Evolutionary conservation across 2,888 invertebrate genomes (phyloP).

Genomic region (Oligia strigilis): DNA sequence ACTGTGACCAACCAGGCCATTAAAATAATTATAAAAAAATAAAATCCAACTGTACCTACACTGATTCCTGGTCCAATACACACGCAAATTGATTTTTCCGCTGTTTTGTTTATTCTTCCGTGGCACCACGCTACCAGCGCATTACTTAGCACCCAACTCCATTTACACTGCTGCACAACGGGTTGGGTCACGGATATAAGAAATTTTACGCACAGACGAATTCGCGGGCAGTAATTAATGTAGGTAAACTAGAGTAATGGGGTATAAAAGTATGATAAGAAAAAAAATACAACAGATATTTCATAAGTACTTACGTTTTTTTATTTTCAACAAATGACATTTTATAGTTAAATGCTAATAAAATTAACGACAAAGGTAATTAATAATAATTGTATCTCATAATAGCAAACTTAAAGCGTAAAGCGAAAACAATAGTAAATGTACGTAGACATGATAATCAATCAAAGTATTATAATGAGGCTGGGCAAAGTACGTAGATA

Average conservation of each 20-base stretch:
- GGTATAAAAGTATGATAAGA: background rate
- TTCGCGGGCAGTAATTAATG: background rate
- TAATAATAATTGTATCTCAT: conserved; percentile 34
- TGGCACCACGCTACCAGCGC: too few species aligned
- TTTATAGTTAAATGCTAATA: conserved; percentile 37
- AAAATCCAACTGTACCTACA: too few species aligned
- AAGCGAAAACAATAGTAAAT: conserved; percentile 27
- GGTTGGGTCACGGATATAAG: background rate
- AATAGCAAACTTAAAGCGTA: conserved; percentile 10
- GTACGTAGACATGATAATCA: conserved; percentile 7
- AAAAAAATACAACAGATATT: conserved; percentile 10
- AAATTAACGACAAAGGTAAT: conserved; percentile 41
- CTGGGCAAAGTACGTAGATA: conserved; percentile 21
- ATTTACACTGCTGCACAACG: too few species aligned
- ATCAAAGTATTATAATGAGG: conserved; percentile 12
- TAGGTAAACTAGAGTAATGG: too few species aligned
- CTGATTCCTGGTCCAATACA: too few species aligned
- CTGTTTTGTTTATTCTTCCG: too few species aligned
- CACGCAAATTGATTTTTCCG: too few species aligned
- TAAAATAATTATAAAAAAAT: too few species aligned
- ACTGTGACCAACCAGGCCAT: too few species aligned
- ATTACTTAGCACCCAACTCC: too few species aligned
- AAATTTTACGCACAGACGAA: background rate
- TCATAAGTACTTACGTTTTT: conserved; percentile 23
- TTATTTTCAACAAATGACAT: conserved; percentile 36